phyloP scores from a whole-genome alignment of 2,113 vertebrate genomes.

The Opisthocomus hoazin region DNA sequence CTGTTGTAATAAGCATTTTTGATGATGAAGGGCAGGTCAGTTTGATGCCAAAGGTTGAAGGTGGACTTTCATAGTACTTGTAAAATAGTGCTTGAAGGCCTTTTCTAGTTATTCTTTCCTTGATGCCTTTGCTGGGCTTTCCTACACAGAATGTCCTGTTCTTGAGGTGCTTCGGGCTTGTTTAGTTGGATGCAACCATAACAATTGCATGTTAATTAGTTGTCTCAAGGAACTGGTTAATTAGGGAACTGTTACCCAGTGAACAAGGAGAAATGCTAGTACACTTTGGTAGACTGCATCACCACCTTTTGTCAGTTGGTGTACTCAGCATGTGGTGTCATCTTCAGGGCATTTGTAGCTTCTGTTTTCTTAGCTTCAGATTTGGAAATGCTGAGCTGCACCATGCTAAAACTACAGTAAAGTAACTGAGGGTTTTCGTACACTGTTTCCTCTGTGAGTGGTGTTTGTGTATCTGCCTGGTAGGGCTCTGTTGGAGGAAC shows the following conservation, averaged over 20 bases:
- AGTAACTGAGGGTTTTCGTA: background rate
- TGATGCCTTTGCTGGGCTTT: background rate
- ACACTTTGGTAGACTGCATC: background rate
- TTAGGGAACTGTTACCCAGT: background rate
- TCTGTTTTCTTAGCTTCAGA: background rate
- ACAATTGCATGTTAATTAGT: background rate
- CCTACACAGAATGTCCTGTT: background rate
- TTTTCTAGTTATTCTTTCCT: background rate
- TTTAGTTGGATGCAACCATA: background rate
- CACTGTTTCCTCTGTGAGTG: background rate
- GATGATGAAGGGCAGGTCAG: background rate
- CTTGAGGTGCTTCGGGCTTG: background rate
- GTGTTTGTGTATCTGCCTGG: background rate
- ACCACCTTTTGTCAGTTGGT: background rate
- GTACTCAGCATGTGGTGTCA: background rate
- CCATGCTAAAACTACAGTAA: background rate
- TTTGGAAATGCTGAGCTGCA: background rate
- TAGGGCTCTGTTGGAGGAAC: background rate
- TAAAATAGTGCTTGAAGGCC: background rate
- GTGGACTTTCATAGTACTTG: background rate
- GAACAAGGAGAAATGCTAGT: background rate
- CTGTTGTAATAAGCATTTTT: background rate
- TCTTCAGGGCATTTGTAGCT: background rate
- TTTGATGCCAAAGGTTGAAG: background rate
- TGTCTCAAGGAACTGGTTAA: background rate